Percentiles rank a stretch among this genome's conserved stretches.
Conservation (phyloP, 1,140 invertebrate species). For the Parapsyche elsis region DNA sequence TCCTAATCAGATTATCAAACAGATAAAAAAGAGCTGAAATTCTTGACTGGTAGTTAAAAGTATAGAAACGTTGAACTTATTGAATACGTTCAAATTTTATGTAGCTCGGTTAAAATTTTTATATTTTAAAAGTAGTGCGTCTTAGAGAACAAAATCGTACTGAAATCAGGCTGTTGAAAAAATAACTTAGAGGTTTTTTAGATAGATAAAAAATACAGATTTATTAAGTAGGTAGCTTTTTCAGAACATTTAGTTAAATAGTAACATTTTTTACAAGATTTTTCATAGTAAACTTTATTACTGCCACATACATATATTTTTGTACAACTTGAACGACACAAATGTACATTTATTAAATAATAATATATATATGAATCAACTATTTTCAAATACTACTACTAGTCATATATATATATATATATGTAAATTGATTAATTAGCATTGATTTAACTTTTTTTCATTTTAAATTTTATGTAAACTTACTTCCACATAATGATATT, state of each 20-base stretch:
- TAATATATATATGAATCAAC: neutral
- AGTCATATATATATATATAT: no score
- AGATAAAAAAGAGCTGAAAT: neutral
- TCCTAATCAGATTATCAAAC: neutral
- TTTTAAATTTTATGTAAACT: no score
- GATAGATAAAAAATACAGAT: slow-evolving; percentile 34
- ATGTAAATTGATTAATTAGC: no score
- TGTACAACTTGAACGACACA: slow-evolving; percentile 28
- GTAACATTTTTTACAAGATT: slow-evolving; percentile 29
- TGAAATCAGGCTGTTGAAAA: slow-evolving; percentile 33
- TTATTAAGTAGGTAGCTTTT: slow-evolving; percentile 41
- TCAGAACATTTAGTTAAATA: slow-evolving; percentile 38
- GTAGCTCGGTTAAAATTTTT: slow-evolving; percentile 28
- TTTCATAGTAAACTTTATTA: slow-evolving; percentile 31
- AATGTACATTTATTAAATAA: slow-evolving; percentile 6
- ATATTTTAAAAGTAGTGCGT: slow-evolving; percentile 13
- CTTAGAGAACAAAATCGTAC: slow-evolving; percentile 15
- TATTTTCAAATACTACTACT: neutral
- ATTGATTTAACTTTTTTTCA: no score
- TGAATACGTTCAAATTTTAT: slow-evolving; percentile 37
- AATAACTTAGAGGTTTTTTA: slow-evolving; percentile 28
- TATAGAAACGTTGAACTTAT: neutral
- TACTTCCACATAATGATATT: no score
- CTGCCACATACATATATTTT: slow-evolving; percentile 36
- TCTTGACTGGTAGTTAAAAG: slow-evolving; percentile 29